These are phyloP conservation scores for Pectinophora gossypiella DNA, from an alignment of 1,140 invertebrate genomes.

Conservation along the genomic window DNA sequence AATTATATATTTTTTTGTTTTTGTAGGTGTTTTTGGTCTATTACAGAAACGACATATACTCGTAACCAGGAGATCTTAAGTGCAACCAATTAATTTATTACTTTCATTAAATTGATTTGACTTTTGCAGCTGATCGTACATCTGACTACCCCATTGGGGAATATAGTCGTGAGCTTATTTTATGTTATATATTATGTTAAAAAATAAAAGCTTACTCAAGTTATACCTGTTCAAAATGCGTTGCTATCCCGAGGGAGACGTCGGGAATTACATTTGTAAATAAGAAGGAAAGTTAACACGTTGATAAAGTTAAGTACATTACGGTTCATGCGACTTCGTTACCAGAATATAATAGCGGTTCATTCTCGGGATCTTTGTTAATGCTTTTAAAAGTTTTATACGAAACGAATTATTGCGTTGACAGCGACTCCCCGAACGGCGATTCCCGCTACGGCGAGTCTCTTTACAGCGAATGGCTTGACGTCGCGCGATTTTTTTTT, in stretches of 20 bases:
- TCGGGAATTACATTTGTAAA: constrained; percentile 29
- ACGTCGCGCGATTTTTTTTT: too few species aligned
- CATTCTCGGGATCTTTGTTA: background rate
- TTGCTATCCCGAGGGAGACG: constrained; percentile 13
- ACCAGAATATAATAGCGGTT: background rate
- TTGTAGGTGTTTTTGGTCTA: too few species aligned
- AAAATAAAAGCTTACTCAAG: background rate
- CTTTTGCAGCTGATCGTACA: background rate
- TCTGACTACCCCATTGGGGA: background rate
- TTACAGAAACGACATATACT: too few species aligned
- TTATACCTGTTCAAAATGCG: background rate
- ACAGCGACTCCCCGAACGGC: too few species aligned
- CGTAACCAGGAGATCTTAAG: too few species aligned
- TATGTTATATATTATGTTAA: background rate
- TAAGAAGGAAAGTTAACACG: constrained; percentile 24
- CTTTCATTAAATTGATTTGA: too few species aligned
- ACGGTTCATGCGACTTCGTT: constrained; percentile 3
- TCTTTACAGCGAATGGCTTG: too few species aligned
- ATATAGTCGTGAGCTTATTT: background rate
- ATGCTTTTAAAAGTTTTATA: too few species aligned
- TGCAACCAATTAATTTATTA: too few species aligned
- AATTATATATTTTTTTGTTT: too few species aligned
- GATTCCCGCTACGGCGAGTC: too few species aligned
- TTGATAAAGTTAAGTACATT: constrained; percentile 5
- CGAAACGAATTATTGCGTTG: too few species aligned